Conservation (phyloP, 2,888 invertebrate species). For the Nomada goodeniana region DNA sequence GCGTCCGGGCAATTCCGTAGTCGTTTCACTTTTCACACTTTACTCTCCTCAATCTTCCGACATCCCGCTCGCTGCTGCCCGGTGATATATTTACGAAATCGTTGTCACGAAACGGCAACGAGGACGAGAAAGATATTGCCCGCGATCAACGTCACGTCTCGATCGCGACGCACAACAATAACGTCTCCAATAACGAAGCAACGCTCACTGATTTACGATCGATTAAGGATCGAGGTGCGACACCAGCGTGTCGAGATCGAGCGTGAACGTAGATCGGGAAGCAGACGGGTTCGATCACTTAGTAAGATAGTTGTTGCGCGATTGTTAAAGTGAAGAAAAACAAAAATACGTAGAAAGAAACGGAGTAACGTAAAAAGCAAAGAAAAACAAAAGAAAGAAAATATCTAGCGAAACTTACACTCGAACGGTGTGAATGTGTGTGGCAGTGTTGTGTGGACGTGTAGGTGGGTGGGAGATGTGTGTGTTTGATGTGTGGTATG, state of each 20-base stretch:
- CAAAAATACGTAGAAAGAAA: too few species aligned
- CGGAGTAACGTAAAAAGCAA: too few species aligned
- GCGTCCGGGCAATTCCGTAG: background rate
- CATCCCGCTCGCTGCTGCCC: too few species aligned
- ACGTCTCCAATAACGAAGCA: background rate
- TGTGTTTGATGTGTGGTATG: slow-evolving; percentile 50
- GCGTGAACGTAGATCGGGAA: background rate
- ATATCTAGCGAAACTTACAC: slow-evolving; percentile 66
- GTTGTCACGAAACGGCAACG: slow-evolving; percentile 35
- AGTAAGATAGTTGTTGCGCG: background rate
- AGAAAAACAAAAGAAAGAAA: background rate
- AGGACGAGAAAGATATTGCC: slow-evolving; percentile 9
- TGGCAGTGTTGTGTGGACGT: slow-evolving; percentile 62
- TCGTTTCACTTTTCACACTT: slow-evolving; percentile 25
- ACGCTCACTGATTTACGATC: background rate
- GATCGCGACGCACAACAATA: background rate
- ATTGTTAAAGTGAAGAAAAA: background rate
- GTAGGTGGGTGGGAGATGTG: slow-evolving; percentile 59
- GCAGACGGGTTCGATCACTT: background rate
- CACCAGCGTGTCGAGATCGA: slow-evolving; percentile 20
- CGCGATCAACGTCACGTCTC: background rate
- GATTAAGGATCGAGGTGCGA: slow-evolving; percentile 1
- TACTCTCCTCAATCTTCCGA: background rate
- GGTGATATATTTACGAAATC: background rate
- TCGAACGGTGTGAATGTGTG: slow-evolving; percentile 82